These are phyloP conservation scores for Phacellophora camtschatica DNA, from an alignment of 30 jellyfish, hydroid and myxozoan genomes.

Conservation along the genomic window DNA sequence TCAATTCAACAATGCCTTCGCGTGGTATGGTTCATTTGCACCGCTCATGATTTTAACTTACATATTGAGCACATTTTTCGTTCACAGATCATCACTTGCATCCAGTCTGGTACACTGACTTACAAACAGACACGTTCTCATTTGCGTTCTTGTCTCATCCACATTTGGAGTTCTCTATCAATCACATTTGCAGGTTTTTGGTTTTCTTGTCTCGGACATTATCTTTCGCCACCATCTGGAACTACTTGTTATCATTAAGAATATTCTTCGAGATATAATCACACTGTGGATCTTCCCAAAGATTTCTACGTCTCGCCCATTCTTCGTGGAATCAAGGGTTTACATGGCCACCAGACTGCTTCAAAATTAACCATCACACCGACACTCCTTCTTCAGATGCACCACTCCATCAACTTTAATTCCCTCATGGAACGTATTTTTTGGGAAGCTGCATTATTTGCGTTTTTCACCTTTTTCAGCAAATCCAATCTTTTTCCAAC, in stretches of 20 bases:
- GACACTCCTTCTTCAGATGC: background rate
- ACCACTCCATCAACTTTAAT: background rate
- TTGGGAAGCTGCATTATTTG: background rate
- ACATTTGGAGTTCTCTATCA: background rate
- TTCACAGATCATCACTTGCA: background rate
- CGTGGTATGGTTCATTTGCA: background rate
- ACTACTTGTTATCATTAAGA: background rate
- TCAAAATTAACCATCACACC: background rate
- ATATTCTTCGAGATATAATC: background rate
- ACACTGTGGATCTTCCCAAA: background rate
- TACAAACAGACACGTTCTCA: background rate
- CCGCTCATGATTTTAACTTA: background rate
- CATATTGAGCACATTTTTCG: background rate
- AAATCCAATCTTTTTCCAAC: background rate
- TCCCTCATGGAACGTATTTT: background rate
- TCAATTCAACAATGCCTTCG: background rate
- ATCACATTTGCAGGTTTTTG: background rate
- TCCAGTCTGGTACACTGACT: background rate
- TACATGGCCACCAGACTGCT: background rate
- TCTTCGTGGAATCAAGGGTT: background rate
- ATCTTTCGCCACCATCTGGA: background rate
- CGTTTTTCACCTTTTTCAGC: background rate
- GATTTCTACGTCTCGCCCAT: background rate
- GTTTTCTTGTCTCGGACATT: background rate
- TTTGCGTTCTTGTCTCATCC: background rate